Conservation (phyloP, 2,113 vertebrate species). For the Macrotus californicus region DNA sequence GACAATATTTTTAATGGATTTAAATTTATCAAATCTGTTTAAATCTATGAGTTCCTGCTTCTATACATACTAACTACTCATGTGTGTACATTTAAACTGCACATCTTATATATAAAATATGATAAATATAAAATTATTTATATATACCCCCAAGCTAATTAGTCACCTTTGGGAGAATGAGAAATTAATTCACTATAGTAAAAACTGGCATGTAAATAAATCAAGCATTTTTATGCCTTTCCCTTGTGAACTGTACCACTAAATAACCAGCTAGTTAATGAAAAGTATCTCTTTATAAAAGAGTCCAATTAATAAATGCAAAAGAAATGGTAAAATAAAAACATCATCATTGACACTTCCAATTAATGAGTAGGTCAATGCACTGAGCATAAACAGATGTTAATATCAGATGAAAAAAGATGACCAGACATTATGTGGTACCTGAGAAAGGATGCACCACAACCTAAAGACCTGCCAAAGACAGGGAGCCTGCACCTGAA, state of each 20-base stretch:
- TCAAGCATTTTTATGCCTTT: not conserved
- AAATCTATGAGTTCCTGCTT: not conserved
- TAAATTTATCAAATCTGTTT: not conserved
- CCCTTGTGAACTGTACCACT: not conserved
- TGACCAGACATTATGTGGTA: not conserved
- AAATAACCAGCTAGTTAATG: not conserved
- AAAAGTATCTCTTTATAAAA: slow-evolving; percentile 4
- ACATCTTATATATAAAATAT: not conserved
- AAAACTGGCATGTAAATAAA: not conserved
- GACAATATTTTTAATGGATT: not conserved
- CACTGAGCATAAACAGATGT: not conserved
- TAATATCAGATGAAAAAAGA: not conserved
- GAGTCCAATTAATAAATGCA: not conserved
- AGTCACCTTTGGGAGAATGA: not conserved
- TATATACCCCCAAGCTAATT: not conserved
- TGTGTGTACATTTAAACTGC: not conserved
- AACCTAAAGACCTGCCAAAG: not conserved
- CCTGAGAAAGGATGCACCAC: not conserved
- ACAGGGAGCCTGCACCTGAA: not conserved
- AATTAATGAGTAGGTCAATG: not conserved
- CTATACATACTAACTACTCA: not conserved
- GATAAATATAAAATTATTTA: not conserved
- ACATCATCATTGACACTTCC: not conserved
- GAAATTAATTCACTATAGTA: not conserved
- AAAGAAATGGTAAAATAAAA: not conserved